Percentiles rank a stretch among this genome's conserved stretches.
phyloP scores from a whole-genome alignment of 2,797 vertebrate species.

The Hippoglossus hippoglossus region DNA sequence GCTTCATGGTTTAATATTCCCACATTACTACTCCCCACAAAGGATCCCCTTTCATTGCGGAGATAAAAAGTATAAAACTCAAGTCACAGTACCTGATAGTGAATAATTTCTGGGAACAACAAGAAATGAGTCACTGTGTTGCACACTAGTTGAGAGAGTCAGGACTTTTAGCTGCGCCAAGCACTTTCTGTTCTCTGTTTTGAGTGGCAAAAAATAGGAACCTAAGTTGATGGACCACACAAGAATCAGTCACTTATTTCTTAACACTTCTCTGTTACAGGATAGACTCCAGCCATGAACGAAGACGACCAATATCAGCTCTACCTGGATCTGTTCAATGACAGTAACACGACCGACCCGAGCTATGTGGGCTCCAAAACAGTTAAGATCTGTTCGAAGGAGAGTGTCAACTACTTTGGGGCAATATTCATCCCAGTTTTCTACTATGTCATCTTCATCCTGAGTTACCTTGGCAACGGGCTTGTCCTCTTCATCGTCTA shows the following conservation, averaged over 20 bases:
- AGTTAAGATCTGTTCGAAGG: constrained; percentile 67
- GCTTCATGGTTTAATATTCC: background rate
- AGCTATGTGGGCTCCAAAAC: background rate
- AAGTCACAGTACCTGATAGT: background rate
- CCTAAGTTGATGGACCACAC: background rate
- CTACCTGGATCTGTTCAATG: rapidly evolving
- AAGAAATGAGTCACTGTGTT: background rate
- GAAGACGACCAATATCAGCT: background rate
- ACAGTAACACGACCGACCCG: rapidly evolving
- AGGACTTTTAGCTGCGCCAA: background rate
- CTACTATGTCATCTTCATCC: constrained; percentile 80
- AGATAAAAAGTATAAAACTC: background rate
- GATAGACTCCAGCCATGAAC: constrained; percentile 41
- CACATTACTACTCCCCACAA: background rate
- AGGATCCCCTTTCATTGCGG: background rate
- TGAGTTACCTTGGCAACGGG: constrained; percentile 84
- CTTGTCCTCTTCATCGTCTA: constrained; percentile 83
- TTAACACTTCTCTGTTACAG: constrained; percentile 21
- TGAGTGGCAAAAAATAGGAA: background rate
- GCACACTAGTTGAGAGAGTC: background rate
- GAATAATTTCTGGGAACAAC: background rate
- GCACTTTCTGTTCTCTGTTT: constrained; percentile 40
- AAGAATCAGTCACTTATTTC: background rate
- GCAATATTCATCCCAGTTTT: constrained; percentile 77
- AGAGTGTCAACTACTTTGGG: constrained; percentile 70